Evolutionary conservation across 2,113 vertebrate genomes (phyloP).

Genomic region (Theropithecus gelada): DNA sequence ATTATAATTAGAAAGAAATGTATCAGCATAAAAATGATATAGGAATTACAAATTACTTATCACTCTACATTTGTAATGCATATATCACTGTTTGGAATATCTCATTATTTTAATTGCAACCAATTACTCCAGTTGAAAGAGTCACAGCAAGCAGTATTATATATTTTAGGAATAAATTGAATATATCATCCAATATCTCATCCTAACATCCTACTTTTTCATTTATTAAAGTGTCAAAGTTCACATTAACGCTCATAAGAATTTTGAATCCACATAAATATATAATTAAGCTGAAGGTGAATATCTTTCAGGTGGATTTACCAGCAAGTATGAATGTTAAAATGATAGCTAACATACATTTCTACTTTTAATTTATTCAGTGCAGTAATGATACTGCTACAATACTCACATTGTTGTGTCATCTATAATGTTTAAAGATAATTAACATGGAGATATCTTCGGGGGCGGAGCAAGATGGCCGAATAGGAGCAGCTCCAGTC

Average conservation of each 20-base stretch:
- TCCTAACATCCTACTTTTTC: not conserved
- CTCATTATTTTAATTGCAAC: slow-evolving; percentile 66
- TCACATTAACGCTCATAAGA: not conserved
- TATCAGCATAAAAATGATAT: slow-evolving; percentile 14
- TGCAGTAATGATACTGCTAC: accelerated
- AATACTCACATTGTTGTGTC: accelerated
- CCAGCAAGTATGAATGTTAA: not conserved
- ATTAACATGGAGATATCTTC: not conserved
- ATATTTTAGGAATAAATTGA: slow-evolving; percentile 37
- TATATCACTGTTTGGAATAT: slow-evolving; percentile 25
- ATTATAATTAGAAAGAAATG: slow-evolving; percentile 42
- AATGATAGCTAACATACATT: too few species aligned
- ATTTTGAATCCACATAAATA: not conserved
- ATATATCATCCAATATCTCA: not conserved
- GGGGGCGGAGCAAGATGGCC: too few species aligned
- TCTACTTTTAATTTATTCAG: not conserved
- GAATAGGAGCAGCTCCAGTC: too few species aligned
- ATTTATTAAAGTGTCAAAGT: not conserved
- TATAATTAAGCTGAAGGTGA: not conserved
- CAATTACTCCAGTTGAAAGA: not conserved
- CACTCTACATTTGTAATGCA: not conserved
- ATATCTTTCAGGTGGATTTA: not conserved
- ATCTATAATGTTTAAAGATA: too few species aligned
- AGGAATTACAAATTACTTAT: slow-evolving; percentile 45
- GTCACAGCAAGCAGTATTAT: not conserved